Evolutionary conservation across 2,888 invertebrate species (phyloP).

Genomic region (Trachelus tabidus): DNA sequence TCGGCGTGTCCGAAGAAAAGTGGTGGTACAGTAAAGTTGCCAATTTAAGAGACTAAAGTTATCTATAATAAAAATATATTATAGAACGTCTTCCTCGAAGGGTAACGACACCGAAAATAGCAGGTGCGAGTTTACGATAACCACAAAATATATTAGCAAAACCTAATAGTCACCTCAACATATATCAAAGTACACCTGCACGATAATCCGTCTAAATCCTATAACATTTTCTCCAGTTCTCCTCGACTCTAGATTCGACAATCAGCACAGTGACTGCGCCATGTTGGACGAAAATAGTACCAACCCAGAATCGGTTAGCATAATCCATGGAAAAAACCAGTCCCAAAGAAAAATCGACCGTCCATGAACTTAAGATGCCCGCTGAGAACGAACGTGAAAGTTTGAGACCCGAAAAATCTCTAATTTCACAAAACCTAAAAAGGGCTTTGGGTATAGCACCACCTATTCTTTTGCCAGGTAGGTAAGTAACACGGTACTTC

Average conservation of each 20-base stretch:
- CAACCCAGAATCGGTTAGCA: neutral
- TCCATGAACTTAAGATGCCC: neutral
- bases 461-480: neutral
- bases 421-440: neutral
- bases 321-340: neutral
- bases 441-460: neutral
- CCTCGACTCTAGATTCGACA: neutral
- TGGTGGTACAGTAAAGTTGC: neutral
- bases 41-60: neutral
- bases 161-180: neutral
- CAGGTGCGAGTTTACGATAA: neutral
- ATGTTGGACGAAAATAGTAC: neutral
- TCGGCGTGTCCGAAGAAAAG: neutral
- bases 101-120: neutral
- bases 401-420: neutral
- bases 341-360: neutral
- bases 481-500: neutral
- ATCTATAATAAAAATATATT: neutral
- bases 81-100: neutral
- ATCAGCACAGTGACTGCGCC: neutral
- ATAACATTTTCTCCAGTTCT: neutral
- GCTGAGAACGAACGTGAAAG: neutral
- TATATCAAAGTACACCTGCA: neutral
- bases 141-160: neutral
- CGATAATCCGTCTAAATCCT: neutral